phyloP scores from a whole-genome alignment of 2,113 vertebrate species.

The Albula goreensis region DNA sequence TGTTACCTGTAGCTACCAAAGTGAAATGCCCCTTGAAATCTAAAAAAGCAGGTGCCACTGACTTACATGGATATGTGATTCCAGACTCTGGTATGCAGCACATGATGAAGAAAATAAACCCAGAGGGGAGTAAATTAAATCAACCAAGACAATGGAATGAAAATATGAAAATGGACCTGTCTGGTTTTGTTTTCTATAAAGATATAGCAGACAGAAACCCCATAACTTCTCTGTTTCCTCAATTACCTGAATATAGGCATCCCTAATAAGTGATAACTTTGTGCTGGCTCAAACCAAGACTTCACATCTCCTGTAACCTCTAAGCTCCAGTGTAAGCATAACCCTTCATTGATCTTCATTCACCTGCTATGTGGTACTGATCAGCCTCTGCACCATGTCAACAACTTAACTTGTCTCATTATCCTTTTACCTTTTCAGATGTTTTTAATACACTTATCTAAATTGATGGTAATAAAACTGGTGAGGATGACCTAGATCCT shows the following conservation, averaged over 20 bases:
- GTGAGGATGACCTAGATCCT: no score
- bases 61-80: background rate
- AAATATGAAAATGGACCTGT: slow-evolving; percentile 9
- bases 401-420: no score
- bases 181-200: slow-evolving; percentile 1
- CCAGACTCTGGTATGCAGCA: background rate
- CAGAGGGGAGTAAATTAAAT: slow-evolving; percentile 6
- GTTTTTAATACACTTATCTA: no score
- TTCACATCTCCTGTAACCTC: background rate
- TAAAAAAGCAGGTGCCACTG: background rate
- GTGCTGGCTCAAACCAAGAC: background rate
- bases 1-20: no score
- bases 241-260: background rate
- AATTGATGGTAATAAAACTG: no score
- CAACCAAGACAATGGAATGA: background rate
- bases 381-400: background rate
- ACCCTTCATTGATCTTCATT: background rate
- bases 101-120: background rate
- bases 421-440: no score
- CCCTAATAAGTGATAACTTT: slow-evolving; percentile 1
- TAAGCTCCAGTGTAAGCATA: background rate
- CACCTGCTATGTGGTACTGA: background rate
- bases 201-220: background rate
- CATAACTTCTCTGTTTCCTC: background rate
- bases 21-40: background rate